A percentile compares a stretch with the other conserved stretches of the same genome.
Evolutionary conservation across 2,888 invertebrate species (phyloP).

Genomic region (Malacosoma neustria): DNA sequence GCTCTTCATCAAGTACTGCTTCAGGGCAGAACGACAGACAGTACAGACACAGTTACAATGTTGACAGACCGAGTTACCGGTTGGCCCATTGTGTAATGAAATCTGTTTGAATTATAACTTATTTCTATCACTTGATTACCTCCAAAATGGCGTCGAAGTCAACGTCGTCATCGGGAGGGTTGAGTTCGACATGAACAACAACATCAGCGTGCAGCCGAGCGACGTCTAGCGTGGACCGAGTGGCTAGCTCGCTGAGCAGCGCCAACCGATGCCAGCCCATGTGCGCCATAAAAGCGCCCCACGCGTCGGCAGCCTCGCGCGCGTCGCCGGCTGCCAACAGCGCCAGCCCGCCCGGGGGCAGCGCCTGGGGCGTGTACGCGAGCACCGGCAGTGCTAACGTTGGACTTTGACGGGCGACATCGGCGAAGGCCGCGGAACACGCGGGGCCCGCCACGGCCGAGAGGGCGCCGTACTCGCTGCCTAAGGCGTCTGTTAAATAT

Average conservation of each 20-base stretch:
- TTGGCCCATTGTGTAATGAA: no score
- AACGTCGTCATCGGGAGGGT: constrained; percentile 38
- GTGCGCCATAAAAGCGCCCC: constrained; percentile 24
- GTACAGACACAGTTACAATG: background rate
- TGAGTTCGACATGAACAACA: constrained; percentile 36
- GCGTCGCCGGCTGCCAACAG: constrained; percentile 39
- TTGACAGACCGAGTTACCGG: background rate
- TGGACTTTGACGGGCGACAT: constrained; percentile 41
- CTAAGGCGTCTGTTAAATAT: constrained; percentile 43
- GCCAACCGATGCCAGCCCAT: constrained; percentile 44
- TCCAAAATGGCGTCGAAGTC: constrained; percentile 23
- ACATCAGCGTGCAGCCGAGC: constrained; percentile 31
- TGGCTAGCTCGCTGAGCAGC: constrained; percentile 39
- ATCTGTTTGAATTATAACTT: no score
- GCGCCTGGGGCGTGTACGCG: constrained; percentile 43
- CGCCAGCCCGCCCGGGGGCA: constrained; percentile 25
- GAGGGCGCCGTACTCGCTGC: constrained; percentile 43
- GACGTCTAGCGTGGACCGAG: constrained; percentile 32
- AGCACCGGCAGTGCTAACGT: constrained; percentile 42
- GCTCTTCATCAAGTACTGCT: no score
- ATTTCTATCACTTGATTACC: no score
- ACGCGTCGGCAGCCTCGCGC: constrained; percentile 20
- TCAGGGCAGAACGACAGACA: no score
- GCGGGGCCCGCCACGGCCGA: constrained; percentile 51
- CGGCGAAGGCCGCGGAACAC: constrained; percentile 47